Conservation (phyloP, 2,888 invertebrate species). For the Synergus umbraculus region DNA sequence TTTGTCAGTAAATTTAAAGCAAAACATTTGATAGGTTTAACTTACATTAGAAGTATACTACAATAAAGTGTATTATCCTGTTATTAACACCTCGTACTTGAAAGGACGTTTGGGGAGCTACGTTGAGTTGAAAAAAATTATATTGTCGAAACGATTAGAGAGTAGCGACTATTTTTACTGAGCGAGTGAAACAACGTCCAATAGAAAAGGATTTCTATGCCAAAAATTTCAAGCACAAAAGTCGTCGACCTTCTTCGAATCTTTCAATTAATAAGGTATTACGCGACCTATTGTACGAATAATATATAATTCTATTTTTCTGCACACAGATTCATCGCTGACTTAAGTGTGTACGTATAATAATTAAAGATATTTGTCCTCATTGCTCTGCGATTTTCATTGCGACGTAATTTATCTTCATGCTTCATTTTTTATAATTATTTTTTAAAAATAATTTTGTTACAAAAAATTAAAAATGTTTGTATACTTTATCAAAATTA, state of each 20-base stretch:
- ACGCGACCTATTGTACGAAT: constrained; percentile 35
- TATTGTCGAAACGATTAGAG: constrained; percentile 34
- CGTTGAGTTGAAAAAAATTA: constrained; percentile 14
- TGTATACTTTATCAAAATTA: constrained; percentile 29
- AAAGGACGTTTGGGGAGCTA: constrained; percentile 6
- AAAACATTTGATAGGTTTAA: constrained; percentile 37
- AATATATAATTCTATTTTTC: constrained; percentile 35
- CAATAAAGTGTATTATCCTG: constrained; percentile 29
- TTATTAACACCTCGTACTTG: constrained; percentile 31
- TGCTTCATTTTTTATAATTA: constrained; percentile 9
- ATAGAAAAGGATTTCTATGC: constrained; percentile 31
- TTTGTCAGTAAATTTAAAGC: constrained; percentile 34
- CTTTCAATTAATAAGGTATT: constrained; percentile 20
- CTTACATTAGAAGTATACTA: constrained; percentile 20
- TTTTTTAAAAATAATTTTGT: neutral
- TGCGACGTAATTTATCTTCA: constrained; percentile 17
- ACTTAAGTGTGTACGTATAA: constrained; percentile 33
- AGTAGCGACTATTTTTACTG: constrained; percentile 38
- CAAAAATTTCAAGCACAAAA: constrained; percentile 29
- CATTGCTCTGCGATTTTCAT: constrained; percentile 30
- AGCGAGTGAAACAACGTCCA: constrained; percentile 14
- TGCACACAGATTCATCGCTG: constrained; percentile 35
- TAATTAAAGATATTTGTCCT: constrained; percentile 37
- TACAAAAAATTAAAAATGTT: neutral
- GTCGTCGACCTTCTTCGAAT: constrained; percentile 21